A percentile compares a stretch with the other conserved stretches of the same genome.
Conservation (phyloP, 2,797 vertebrate genomes). For the Coccyzus lansbergi region DNA sequence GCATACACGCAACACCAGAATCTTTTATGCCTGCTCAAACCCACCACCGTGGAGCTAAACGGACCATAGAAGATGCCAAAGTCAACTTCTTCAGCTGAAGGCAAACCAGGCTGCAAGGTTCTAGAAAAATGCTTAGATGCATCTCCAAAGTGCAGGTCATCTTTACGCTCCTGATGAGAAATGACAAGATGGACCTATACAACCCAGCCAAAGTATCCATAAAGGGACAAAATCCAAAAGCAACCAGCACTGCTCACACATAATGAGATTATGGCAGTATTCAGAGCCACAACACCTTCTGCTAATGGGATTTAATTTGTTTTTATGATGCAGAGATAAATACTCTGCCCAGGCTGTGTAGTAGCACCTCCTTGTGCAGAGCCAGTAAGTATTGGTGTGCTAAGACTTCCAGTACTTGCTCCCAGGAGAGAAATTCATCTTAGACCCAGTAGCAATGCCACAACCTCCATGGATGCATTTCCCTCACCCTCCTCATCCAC, state of each 20-base stretch:
- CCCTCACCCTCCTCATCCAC: background rate
- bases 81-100: background rate
- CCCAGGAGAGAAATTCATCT: accelerated
- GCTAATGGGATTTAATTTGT: background rate
- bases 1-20: too few relatives aligned
- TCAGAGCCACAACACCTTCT: background rate
- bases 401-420: background rate
- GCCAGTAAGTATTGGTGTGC: background rate
- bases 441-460: background rate
- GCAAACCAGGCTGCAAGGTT: background rate
- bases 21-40: too few relatives aligned
- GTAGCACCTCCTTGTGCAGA: accelerated
- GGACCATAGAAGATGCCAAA: accelerated
- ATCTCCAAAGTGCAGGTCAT: accelerated
- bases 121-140: accelerated
- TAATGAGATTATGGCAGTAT: accelerated
- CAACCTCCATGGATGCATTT: accelerated
- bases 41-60: accelerated
- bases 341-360: background rate
- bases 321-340: background rate
- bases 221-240: background rate
- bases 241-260: background rate
- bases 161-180: background rate
- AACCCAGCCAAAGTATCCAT: accelerated
- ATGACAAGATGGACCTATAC: background rate